These are phyloP conservation scores for Enteromius afrohamiltoni DNA, from an alignment of 2,797 vertebrate species.

Conservation along the genomic window DNA sequence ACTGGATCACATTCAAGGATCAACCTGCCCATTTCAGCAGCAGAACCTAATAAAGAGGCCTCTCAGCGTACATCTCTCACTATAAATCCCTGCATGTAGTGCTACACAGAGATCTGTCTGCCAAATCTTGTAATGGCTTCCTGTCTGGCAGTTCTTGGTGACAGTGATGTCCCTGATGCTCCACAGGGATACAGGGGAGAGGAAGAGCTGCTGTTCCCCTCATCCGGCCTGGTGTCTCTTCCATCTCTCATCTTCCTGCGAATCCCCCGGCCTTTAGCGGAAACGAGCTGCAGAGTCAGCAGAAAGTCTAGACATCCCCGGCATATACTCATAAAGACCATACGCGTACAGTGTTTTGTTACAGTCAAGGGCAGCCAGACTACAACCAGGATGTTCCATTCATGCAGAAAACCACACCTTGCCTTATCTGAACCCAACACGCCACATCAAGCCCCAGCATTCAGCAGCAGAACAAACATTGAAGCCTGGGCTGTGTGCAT, in stretches of 20 bases:
- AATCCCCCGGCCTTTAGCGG: slow-evolving; percentile 36
- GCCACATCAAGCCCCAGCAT: slow-evolving; percentile 27
- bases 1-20: not conserved
- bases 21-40: not conserved
- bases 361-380: slow-evolving; percentile 1
- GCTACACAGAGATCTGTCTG: slow-evolving; percentile 1
- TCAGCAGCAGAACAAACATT: slow-evolving; percentile 31
- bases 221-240: slow-evolving; percentile 53
- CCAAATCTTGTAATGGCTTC: slow-evolving; percentile 49
- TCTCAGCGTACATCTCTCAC: slow-evolving; percentile 7
- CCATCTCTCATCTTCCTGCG: slow-evolving; percentile 41
- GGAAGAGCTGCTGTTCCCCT: slow-evolving; percentile 55
- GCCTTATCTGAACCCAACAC: slow-evolving; percentile 38
- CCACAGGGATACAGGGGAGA: slow-evolving; percentile 32
- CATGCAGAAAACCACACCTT: slow-evolving; percentile 37
- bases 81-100: not conserved
- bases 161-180: slow-evolving; percentile 54
- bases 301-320: slow-evolving; percentile 26
- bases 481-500: not conserved
- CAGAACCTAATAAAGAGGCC: slow-evolving; percentile 23
- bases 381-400: slow-evolving; percentile 40
- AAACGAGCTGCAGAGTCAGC: slow-evolving; percentile 55
- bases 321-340: slow-evolving; percentile 15
- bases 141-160: slow-evolving; percentile 54
- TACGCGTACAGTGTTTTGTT: slow-evolving; percentile 24